Evolutionary conservation across 2,113 vertebrate genomes (phyloP).

Genomic region (Fregata magnificens): DNA sequence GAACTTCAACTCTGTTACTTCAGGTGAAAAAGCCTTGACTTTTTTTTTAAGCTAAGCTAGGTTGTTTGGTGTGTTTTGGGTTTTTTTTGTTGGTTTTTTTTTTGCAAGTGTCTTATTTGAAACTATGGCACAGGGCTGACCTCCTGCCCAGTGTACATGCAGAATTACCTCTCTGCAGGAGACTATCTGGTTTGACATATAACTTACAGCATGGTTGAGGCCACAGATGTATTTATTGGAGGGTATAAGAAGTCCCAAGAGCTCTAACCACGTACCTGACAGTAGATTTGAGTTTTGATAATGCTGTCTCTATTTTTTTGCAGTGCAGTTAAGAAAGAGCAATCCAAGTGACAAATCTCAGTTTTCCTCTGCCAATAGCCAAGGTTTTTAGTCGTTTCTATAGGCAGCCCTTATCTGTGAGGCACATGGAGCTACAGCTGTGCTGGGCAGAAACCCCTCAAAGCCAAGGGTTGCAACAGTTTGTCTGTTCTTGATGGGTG

Average conservation of each 20-base stretch:
- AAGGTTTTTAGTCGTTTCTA: neutral
- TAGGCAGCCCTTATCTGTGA: neutral
- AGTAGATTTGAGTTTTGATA: neutral
- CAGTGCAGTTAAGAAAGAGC: neutral
- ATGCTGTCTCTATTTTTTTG: neutral
- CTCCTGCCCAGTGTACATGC: accelerated
- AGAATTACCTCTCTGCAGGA: neutral
- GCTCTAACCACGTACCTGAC: neutral
- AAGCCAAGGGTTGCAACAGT: neutral
- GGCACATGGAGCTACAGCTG: neutral
- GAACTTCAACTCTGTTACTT: neutral
- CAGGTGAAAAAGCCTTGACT: neutral
- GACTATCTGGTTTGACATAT: neutral
- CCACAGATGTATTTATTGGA: neutral
- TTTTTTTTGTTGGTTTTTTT: neutral
- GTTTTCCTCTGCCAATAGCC: neutral
- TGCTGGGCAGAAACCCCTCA: neutral
- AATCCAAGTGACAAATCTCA: neutral
- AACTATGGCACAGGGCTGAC: neutral
- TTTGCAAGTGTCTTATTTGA: neutral
- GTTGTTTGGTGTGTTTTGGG: no score
- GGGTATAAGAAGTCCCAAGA: neutral
- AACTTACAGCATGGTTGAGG: neutral
- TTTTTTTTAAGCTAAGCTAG: neutral
- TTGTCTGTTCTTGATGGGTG: neutral